Conservation (phyloP, 2,113 vertebrate species). For the Petromus typicus region DNA sequence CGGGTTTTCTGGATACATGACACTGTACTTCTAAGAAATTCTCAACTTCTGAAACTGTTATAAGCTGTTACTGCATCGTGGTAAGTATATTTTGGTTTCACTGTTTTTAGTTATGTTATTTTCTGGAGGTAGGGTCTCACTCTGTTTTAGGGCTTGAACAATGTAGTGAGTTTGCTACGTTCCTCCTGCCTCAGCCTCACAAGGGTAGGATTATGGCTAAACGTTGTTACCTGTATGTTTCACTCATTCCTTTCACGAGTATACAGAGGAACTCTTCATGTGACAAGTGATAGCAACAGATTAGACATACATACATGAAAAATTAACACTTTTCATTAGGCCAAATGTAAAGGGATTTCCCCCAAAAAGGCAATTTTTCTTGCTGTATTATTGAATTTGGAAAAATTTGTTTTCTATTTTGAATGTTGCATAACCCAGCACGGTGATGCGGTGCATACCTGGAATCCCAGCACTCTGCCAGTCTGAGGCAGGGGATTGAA, state of each 20-base stretch:
- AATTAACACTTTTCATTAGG: background rate
- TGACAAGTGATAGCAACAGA: background rate
- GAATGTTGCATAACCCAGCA: background rate
- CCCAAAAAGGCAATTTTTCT: background rate
- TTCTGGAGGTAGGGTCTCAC: background rate
- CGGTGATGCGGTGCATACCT: no score
- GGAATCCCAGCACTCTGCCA: background rate
- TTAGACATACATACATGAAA: background rate
- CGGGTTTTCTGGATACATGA: background rate
- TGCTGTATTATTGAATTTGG: background rate
- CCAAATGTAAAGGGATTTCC: background rate
- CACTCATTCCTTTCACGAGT: background rate
- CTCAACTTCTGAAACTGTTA: background rate
- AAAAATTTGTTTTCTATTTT: background rate
- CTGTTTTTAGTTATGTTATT: background rate
- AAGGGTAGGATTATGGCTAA: background rate
- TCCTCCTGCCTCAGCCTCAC: background rate
- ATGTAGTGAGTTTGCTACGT: no score
- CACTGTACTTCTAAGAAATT: background rate
- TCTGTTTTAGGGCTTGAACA: background rate
- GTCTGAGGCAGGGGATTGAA: background rate
- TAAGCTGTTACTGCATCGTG: background rate
- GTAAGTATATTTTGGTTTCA: no score
- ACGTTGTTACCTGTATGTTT: background rate
- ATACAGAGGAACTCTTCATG: background rate